Conservation (phyloP, 1,140 invertebrate genomes). For the Reticulitermes speratus region DNA sequence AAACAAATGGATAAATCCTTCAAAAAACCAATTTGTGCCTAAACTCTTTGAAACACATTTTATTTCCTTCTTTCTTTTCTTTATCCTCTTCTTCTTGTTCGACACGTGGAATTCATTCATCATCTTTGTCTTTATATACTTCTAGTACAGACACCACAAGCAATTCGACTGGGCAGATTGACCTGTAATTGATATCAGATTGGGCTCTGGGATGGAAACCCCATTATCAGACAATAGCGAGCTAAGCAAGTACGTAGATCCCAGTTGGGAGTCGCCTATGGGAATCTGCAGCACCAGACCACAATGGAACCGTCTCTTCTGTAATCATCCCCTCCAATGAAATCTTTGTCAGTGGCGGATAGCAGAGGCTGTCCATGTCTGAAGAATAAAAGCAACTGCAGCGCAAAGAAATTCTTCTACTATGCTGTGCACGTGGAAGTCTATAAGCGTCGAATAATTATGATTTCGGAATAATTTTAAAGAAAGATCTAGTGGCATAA, state of each 20-base stretch:
- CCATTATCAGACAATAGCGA: conserved; percentile 15
- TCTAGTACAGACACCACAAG: background rate
- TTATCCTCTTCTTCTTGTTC: background rate
- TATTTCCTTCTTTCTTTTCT: too few species aligned
- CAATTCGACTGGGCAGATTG: background rate
- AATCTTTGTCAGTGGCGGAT: background rate
- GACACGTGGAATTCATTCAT: background rate
- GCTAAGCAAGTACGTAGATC: background rate
- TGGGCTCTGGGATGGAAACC: background rate
- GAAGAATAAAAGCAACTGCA: too few species aligned
- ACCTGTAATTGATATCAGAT: conserved; percentile 19
- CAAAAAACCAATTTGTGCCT: too few species aligned
- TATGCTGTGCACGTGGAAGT: too few species aligned
- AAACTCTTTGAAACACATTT: too few species aligned
- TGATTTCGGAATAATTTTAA: too few species aligned
- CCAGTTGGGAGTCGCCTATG: background rate
- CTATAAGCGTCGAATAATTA: too few species aligned
- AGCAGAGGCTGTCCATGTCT: too few species aligned
- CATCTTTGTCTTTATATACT: background rate
- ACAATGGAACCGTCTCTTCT: background rate
- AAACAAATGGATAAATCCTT: too few species aligned
- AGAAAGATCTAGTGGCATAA: too few species aligned
- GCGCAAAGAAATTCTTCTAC: too few species aligned
- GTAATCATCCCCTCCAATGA: background rate
- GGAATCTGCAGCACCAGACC: background rate